Evolutionary conservation across 1,140 invertebrate species (phyloP).

Genomic region (Lepidurus apus): DNA sequence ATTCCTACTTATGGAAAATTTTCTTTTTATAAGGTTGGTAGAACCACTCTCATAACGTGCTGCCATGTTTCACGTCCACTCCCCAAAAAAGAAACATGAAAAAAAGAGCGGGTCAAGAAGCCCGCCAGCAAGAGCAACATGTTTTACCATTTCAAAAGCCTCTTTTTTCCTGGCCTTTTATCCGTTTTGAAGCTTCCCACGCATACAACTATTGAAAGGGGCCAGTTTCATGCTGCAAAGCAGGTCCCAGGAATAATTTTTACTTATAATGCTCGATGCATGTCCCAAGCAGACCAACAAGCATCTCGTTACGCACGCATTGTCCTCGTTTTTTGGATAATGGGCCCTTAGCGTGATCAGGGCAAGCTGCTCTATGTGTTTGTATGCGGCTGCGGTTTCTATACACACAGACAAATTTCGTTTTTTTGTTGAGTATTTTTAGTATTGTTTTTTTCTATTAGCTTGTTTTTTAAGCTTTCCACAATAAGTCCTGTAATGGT

Average conservation of each 20-base stretch:
- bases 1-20: not conserved
- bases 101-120: not conserved
- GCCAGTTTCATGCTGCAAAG: not conserved
- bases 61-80: not conserved
- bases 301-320: conserved; percentile 18
- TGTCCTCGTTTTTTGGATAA: conserved; percentile 8
- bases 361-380: not conserved
- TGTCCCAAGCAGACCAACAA: not conserved
- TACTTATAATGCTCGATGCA: not conserved
- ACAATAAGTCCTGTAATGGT: no score
- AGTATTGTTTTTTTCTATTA: no score
- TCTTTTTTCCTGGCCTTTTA: not conserved
- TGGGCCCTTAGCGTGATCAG: conserved; percentile 12
- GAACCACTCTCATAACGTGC: not conserved
- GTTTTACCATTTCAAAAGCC: not conserved
- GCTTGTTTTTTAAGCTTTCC: no score
- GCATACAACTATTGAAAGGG: not conserved
- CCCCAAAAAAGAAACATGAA: not conserved
- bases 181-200: not conserved
- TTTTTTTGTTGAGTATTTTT: no score
- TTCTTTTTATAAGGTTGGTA: not conserved
- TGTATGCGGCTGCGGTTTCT: no score
- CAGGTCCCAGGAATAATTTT: not conserved
- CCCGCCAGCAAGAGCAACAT: not conserved
- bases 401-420: no score